phyloP scores from a whole-genome alignment of 1,140 invertebrate genomes.

The Lepidotrigona ventralis region DNA sequence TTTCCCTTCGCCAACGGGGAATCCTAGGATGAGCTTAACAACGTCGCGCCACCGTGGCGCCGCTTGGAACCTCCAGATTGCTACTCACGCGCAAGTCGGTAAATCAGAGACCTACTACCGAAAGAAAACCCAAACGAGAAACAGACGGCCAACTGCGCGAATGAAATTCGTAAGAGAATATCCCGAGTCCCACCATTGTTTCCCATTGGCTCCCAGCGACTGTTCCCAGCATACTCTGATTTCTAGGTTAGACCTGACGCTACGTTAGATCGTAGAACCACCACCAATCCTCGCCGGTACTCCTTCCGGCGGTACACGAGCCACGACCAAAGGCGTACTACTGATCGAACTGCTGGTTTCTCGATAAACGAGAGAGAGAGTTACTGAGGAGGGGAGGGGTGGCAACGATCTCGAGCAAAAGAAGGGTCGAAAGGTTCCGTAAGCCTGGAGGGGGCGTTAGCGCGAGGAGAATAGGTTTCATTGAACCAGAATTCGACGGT shows the following conservation, averaged over 20 bases:
- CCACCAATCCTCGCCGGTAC: neutral
- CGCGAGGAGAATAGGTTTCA: constrained; percentile 58
- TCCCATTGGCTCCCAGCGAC: neutral
- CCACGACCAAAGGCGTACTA: too few species aligned
- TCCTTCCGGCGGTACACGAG: neutral
- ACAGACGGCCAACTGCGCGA: neutral
- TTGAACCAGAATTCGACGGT: constrained; percentile 75
- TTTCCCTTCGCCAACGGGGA: too few species aligned
- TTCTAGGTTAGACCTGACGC: neutral
- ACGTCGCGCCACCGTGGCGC: too few species aligned
- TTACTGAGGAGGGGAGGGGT: neutral
- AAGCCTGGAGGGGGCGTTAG: constrained; percentile 10
- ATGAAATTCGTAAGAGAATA: neutral
- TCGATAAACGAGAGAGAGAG: too few species aligned
- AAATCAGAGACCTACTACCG: neutral
- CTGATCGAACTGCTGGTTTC: neutral
- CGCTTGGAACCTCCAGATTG: too few species aligned
- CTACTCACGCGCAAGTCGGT: neutral
- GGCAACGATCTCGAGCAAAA: neutral
- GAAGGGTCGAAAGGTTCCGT: constrained; percentile 2
- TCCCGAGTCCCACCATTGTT: neutral
- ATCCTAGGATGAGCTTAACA: neutral
- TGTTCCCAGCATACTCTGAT: neutral
- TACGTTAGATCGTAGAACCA: neutral
- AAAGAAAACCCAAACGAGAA: too few species aligned